phyloP scores from a whole-genome alignment of 2,113 vertebrate species.

The Cyanistes caeruleus region DNA sequence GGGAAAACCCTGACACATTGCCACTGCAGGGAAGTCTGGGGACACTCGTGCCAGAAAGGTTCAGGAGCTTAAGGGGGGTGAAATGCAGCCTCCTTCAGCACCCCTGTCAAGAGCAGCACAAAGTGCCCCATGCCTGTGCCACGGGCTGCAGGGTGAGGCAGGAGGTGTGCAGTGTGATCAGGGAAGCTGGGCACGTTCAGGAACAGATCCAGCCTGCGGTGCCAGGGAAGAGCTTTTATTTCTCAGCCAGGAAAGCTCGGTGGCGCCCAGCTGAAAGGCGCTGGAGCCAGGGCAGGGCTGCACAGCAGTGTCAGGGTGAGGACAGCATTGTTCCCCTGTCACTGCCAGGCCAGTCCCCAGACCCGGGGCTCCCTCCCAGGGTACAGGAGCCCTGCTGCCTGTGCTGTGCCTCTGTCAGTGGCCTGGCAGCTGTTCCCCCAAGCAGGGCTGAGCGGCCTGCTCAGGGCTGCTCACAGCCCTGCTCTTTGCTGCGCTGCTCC shows the following conservation, averaged over 20 bases:
- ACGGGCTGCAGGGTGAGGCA: not conserved
- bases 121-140: not conserved
- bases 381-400: not conserved
- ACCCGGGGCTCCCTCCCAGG: not conserved
- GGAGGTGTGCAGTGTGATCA: not conserved
- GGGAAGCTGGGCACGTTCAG: not conserved
- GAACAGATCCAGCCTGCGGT: not conserved
- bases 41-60: not conserved
- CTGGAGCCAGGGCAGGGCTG: not conserved
- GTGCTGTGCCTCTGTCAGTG: not conserved
- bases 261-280: not conserved
- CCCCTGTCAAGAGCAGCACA: not conserved
- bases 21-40: not conserved
- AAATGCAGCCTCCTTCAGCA: not conserved
- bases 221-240: constrained; percentile 51
- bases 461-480: not conserved
- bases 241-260: not conserved
- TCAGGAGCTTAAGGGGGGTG: not conserved
- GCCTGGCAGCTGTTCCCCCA: not conserved
- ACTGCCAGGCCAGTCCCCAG: not conserved
- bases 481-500: not conserved
- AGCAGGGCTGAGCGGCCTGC: fast-evolving
- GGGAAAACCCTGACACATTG: not conserved
- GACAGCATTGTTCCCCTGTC: not conserved
- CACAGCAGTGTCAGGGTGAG: not conserved